Base-by-base conservation (phyloP, 2,113 vertebrate genomes). In the Orthonyx spaldingii region DNA sequence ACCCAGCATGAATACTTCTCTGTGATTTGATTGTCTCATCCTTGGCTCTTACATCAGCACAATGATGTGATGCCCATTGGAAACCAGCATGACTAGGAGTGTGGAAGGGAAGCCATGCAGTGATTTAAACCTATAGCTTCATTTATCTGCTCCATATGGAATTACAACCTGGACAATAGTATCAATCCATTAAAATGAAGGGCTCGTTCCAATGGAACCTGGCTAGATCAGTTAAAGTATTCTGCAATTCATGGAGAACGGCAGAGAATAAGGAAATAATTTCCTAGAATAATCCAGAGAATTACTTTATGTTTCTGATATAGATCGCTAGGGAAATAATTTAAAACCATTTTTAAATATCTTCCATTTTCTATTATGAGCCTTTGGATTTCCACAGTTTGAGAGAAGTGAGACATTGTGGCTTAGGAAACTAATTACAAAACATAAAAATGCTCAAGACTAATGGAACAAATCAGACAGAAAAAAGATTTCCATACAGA, bases 281-380 rank as follows among this genome's bases (percentile, higher is more conserved):
- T 98, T 98, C 97, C 97, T 90, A 96, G 97, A 97, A 97, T 97
- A 98, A 98, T 98, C 97, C 95, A 50, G 93, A 66, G 97, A 98
- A 97, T 98, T 98, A 95, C 94, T 95, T 96, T 97, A 98, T 97
- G 95, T 94, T 96, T 97, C 95, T 97, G 96, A 97, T 98, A 98
- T 97, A 97, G 98, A 98, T 98, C 97, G 85, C 98, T 95, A 94
- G 98, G 98, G 98, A 98, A 98, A 98, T 98, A 98, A 98, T 98
- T 98, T 98, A 96, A 98, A 98, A 97, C 93, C 98, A 94, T 97
- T 98, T 98, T 97, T 91, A 98, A 98, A 97, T 97, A 98, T 97
- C 96, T 98, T 95, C 98, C 95, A 97, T 98, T 98, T 98, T 98
- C 98, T 97, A 90, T 98, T 98, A 98, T 97, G 97, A 98, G 98